Percentiles rank a stretch among this genome's conserved stretches.
phyloP scores from a whole-genome alignment of 1,140 invertebrate genomes.

The Halictus rubicundus region DNA sequence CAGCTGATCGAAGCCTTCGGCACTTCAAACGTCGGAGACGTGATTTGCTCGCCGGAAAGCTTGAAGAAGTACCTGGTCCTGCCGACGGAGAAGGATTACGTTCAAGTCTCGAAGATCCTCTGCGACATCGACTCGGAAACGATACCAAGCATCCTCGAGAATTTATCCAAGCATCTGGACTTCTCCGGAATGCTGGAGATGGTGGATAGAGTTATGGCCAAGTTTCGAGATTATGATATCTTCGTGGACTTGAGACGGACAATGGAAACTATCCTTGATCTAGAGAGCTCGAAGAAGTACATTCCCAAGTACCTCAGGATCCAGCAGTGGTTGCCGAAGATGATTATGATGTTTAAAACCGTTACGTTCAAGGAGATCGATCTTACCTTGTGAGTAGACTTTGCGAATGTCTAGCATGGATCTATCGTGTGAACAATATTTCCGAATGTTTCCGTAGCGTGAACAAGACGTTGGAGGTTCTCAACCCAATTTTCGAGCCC shows the following conservation, averaged over 20 bases:
- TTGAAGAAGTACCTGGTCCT: slow-evolving; percentile 72
- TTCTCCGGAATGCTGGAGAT: slow-evolving; percentile 70
- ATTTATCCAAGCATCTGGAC: slow-evolving; percentile 71
- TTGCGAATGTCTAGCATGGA: not conserved
- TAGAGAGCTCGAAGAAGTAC: slow-evolving; percentile 78
- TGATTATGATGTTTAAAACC: slow-evolving; percentile 68
- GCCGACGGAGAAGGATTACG: slow-evolving; percentile 65
- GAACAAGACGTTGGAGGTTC: slow-evolving; percentile 61
- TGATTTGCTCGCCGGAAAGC: slow-evolving; percentile 71
- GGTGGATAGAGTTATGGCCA: slow-evolving; percentile 71
- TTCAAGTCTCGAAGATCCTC: slow-evolving; percentile 66
- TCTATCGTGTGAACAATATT: not conserved
- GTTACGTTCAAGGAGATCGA: slow-evolving; percentile 73
- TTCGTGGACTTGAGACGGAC: slow-evolving; percentile 69
- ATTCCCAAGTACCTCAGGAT: slow-evolving; percentile 78
- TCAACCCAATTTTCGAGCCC: slow-evolving; percentile 68
- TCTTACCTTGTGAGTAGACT: slow-evolving; percentile 68
- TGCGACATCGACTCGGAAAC: slow-evolving; percentile 70
- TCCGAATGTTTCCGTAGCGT: slow-evolving; percentile 59
- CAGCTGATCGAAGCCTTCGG: slow-evolving; percentile 74
- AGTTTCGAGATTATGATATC: slow-evolving; percentile 74
- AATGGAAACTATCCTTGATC: slow-evolving; percentile 76
- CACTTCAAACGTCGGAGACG: slow-evolving; percentile 70
- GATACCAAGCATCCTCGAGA: slow-evolving; percentile 71
- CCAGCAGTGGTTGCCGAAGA: slow-evolving; percentile 70